Evolutionary conservation across 2,888 invertebrate species (phyloP).

Genomic region (Eupelmus urozonus): DNA sequence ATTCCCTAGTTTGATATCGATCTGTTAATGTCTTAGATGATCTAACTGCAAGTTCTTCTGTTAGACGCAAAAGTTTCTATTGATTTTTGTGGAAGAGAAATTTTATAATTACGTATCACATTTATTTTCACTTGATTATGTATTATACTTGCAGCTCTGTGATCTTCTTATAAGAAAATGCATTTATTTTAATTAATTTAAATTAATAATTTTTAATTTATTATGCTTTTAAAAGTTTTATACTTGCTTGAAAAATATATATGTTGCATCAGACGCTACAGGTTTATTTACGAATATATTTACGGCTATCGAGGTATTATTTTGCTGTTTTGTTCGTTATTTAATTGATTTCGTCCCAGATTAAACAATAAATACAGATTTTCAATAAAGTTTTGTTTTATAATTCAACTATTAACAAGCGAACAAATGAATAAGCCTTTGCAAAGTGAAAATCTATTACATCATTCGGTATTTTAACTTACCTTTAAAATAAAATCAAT

Average conservation of each 20-base stretch:
- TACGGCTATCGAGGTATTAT: too few relatives aligned
- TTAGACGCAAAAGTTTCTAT: conserved; percentile 16
- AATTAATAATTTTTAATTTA: neutral
- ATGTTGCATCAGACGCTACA: neutral
- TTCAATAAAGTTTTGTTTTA: too few relatives aligned
- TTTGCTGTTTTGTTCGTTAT: too few relatives aligned
- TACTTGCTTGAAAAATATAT: neutral
- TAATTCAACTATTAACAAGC: too few relatives aligned
- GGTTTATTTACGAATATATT: neutral
- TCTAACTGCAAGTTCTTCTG: conserved; percentile 38
- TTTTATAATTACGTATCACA: neutral
- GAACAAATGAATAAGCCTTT: too few relatives aligned
- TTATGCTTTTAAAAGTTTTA: neutral
- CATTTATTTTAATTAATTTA: too few relatives aligned
- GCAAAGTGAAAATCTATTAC: too few relatives aligned
- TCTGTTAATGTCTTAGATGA: conserved; percentile 49
- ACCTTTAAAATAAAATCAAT: too few relatives aligned
- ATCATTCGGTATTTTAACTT: neutral
- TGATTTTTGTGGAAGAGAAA: neutral
- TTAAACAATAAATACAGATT: too few relatives aligned
- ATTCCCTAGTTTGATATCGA: conserved; percentile 51
- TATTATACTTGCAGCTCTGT: neutral
- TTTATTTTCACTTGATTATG: neutral
- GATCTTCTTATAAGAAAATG: too few relatives aligned
- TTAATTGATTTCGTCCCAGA: too few relatives aligned